Conservation (phyloP, 2,888 invertebrate genomes). For the Pseudeuparius sepicola region DNA sequence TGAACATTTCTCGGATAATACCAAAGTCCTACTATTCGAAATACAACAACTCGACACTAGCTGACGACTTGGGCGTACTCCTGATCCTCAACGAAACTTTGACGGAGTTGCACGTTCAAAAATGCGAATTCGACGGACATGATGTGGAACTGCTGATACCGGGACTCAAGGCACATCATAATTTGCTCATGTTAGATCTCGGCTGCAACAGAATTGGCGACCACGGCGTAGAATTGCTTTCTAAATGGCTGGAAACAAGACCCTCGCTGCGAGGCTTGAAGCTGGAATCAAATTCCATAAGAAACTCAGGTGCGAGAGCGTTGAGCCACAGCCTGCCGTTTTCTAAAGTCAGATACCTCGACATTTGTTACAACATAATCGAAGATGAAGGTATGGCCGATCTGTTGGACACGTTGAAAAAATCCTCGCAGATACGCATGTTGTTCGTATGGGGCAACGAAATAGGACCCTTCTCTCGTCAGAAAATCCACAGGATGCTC, state of each 20-base stretch:
- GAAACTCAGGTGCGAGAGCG: slow-evolving; percentile 46
- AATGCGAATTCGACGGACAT: slow-evolving; percentile 49
- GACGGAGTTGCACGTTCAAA: slow-evolving; percentile 48
- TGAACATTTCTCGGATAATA: slow-evolving; percentile 39
- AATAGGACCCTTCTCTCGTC: slow-evolving; percentile 27
- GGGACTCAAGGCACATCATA: slow-evolving; percentile 43
- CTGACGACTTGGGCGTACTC: slow-evolving; percentile 40
- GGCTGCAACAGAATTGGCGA: slow-evolving; percentile 51
- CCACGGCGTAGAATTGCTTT: slow-evolving; percentile 45
- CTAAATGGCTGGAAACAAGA: slow-evolving; percentile 43
- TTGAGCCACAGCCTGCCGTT: slow-evolving; percentile 43
- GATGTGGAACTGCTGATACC: slow-evolving; percentile 47
- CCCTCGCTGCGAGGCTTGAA: slow-evolving; percentile 45
- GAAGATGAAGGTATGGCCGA: slow-evolving; percentile 44
- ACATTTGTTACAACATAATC: slow-evolving; percentile 48
- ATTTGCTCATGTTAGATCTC: slow-evolving; percentile 48
- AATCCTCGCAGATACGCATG: slow-evolving; percentile 38
- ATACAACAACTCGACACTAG: slow-evolving; percentile 36
- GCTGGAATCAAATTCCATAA: slow-evolving; percentile 47
- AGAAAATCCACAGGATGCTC: slow-evolving; percentile 39
- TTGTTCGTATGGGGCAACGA: slow-evolving; percentile 41
- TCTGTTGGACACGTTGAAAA: slow-evolving; percentile 47
- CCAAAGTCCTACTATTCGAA: slow-evolving; percentile 28
- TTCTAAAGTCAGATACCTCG: slow-evolving; percentile 48
- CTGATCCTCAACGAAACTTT: slow-evolving; percentile 36